Evolutionary conservation across 2,888 invertebrate species (phyloP).

Genomic region (Ormyrus thymus): DNA sequence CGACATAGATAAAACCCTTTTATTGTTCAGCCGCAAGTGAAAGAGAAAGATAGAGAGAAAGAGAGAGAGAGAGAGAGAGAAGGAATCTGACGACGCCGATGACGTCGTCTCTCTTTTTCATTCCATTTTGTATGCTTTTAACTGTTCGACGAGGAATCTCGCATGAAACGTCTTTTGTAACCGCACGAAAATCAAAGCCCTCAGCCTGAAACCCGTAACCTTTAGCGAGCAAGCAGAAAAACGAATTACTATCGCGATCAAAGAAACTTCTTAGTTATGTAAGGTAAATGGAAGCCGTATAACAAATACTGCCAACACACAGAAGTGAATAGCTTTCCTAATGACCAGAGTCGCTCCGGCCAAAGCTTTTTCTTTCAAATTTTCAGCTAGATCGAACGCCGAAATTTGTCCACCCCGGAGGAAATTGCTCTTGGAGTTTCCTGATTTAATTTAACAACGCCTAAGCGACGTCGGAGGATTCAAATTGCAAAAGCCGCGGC

Average conservation of each 20-base stretch:
- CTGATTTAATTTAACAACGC: no score
- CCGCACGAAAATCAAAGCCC: slow-evolving; percentile 32
- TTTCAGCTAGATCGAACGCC: not conserved
- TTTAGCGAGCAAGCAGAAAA: slow-evolving; percentile 23
- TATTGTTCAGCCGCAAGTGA: slow-evolving; percentile 36
- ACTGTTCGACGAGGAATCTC: slow-evolving; percentile 36
- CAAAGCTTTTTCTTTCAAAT: not conserved
- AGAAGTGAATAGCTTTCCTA: no score
- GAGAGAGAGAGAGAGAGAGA: no score
- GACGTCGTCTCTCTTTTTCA: slow-evolving; percentile 9
- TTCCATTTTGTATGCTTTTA: slow-evolving; percentile 17
- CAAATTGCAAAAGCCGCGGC: not conserved
- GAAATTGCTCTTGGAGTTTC: no score
- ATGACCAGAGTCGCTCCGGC: no score
- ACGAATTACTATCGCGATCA: slow-evolving; percentile 45
- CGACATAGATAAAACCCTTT: slow-evolving; percentile 48
- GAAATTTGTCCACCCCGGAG: no score
- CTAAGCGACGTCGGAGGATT: no score
- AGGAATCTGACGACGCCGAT: no score
- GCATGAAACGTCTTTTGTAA: slow-evolving; percentile 42
- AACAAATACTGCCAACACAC: not conserved
- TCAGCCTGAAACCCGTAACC: slow-evolving; percentile 10
- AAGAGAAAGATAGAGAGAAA: no score
- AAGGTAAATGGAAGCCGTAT: slow-evolving; percentile 15
- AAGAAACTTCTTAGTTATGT: slow-evolving; percentile 34